Evolutionary conservation across 2,113 vertebrate species (phyloP).

Genomic region (Sorex fumeus): DNA sequence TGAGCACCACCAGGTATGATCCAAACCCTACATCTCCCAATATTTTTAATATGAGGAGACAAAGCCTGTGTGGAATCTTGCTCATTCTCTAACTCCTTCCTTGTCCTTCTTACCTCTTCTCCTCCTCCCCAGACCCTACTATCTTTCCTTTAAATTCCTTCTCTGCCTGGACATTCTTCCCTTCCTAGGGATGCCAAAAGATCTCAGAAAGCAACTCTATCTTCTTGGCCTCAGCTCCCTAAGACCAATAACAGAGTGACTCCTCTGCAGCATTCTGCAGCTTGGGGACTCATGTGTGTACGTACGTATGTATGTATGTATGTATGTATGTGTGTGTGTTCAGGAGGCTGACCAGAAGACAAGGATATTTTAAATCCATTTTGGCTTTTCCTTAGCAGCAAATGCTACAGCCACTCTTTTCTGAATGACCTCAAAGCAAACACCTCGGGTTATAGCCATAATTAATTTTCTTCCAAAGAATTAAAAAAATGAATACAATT

Average conservation of each 20-base stretch:
- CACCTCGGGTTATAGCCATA: neutral
- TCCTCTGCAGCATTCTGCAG: neutral
- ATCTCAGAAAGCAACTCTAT: neutral
- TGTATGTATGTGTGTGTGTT: too few relatives aligned
- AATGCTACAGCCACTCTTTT: neutral
- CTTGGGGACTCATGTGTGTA: too few relatives aligned
- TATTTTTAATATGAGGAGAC: neutral
- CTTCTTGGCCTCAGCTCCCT: neutral
- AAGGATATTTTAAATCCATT: neutral
- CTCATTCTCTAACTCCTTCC: neutral
- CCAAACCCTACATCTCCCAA: too few relatives aligned
- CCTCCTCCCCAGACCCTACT: neutral
- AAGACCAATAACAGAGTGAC: fast-evolving
- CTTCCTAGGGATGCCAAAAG: neutral
- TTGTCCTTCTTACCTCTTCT: neutral
- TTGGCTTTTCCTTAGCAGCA: neutral
- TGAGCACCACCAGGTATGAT: too few relatives aligned
- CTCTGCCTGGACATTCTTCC: neutral
- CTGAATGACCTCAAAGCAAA: slow-evolving; percentile 22
- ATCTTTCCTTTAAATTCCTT: neutral
- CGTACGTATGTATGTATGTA: neutral
- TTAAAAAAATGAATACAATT: neutral
- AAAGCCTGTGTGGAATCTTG: neutral
- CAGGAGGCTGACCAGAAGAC: neutral
- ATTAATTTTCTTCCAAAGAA: slow-evolving; percentile 55